Evolutionary conservation across 2,797 vertebrate species (phyloP), one percentile per base, ranked within the genome.

Genomic region (Sternotherus odoratus): DNA sequence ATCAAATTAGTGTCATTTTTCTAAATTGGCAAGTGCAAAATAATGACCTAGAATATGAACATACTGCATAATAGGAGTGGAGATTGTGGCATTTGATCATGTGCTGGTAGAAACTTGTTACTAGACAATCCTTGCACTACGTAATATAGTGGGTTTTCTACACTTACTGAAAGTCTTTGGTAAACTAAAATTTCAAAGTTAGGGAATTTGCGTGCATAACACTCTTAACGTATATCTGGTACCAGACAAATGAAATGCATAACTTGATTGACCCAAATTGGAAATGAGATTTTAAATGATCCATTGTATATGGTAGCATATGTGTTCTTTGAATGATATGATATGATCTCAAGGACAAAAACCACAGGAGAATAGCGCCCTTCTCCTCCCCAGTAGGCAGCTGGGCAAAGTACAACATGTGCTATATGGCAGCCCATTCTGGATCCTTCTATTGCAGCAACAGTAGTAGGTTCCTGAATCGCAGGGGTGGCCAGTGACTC

Each of bases 351-450:
- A 4, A 2, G 2, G 11, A 84, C n/a, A 6, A 46, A 51, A 91
- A 56, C 19, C 2, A 26, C 28, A 23, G 39, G 69, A 2, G 26
- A 74, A 15, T 28, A 74, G 23, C 28, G n/a, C n/a, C n/a, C n/a
- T n/a, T 46, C 12, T 4, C 5, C 43, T 4, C 23, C 24, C 30
- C 24, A 69, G 43, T 17, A 48, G 26, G 43, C 13, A 75, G 46
- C 95, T 95, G 92, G 95, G 89, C 91, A 96, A 84, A 69, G 51
- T 92, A 79, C 15, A 77, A 87, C 86, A 91, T 46, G 26, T 75
- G 87, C 78, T 36, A 36, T 87, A 87, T 85, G 77, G 48, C 87
- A 3, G 87, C 83, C 86, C 82, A 57, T 92, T 92, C 28, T 79
- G 87, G 84, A 83, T 92, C 93, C 88, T 84, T 50, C 72, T 49